A percentile compares a stretch with the other conserved stretches of the same genome.
These are phyloP conservation scores for Gymnocheta viridis DNA, from an alignment of 2,888 invertebrate genomes.

Conservation along the genomic window DNA sequence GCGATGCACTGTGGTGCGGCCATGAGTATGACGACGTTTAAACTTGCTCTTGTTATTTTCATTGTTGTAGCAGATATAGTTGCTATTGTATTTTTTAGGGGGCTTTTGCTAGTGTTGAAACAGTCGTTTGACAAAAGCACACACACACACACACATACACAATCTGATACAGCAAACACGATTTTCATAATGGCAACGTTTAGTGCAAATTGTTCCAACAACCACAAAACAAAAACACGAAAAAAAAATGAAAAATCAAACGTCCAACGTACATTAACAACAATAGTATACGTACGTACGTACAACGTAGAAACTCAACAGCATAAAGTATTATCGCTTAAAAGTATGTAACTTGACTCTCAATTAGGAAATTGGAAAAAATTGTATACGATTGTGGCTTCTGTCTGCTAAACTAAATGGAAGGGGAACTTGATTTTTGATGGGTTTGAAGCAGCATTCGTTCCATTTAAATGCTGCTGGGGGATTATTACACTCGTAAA, in stretches of 20 bases:
- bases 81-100: background rate
- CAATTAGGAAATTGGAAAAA: slow-evolving; percentile 57
- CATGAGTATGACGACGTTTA: slow-evolving; percentile 31
- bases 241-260: background rate
- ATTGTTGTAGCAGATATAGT: slow-evolving; percentile 6
- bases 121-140: slow-evolving; percentile 35
- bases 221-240: slow-evolving; percentile 52
- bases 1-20: background rate
- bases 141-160: background rate
- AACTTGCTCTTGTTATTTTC: slow-evolving; percentile 39
- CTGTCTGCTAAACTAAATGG: slow-evolving; percentile 8
- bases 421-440: slow-evolving; percentile 13
- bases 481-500: slow-evolving; percentile 51
- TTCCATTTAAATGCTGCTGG: slow-evolving; percentile 38
- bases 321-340: slow-evolving; percentile 58
- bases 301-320: background rate
- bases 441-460: slow-evolving; percentile 36
- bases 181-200: slow-evolving; percentile 67
- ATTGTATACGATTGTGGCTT: slow-evolving; percentile 31
- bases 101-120: slow-evolving; percentile 35
- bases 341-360: slow-evolving; percentile 67
- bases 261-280: background rate
- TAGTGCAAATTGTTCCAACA: slow-evolving; percentile 67
- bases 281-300: background rate
- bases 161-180: slow-evolving; percentile 64